A percentile compares a stretch with the other conserved stretches of the same genome.
Conservation (phyloP, 2,797 vertebrate genomes). For the Pipistrellus kuhlii region DNA sequence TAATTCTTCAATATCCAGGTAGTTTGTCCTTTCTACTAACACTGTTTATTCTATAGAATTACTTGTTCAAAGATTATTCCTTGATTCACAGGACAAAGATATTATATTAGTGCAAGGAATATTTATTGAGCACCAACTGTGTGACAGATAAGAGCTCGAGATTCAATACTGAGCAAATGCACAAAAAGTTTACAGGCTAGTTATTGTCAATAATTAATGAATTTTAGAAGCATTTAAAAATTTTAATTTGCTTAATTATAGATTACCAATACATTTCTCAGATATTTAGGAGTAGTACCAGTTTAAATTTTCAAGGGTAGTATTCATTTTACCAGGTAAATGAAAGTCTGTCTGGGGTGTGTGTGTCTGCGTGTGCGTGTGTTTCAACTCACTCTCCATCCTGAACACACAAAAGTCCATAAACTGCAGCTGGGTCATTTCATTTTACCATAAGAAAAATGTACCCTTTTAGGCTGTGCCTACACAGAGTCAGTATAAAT, state of each 20-base stretch:
- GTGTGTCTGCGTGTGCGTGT: not conserved
- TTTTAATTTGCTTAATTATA: not conserved
- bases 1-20: not conserved
- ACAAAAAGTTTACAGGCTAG: not conserved
- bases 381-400: not conserved
- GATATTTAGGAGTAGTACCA: not conserved
- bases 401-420: not conserved
- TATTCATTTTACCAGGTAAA: not conserved
- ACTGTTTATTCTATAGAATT: not conserved
- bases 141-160: not conserved
- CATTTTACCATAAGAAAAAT: not conserved
- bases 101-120: not conserved
- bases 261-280: not conserved
- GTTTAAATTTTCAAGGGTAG: not conserved
- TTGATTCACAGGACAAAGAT: not conserved
- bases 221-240: not conserved
- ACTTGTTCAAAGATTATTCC: not conserved
- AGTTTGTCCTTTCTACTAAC: not conserved
- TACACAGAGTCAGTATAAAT: not conserved
- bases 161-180: not conserved
- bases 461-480: not conserved
- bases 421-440: not conserved
- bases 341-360: not conserved
- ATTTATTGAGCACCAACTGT: not conserved
- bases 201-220: not conserved